These are phyloP conservation scores for Rhogogaster chlorosoma DNA, from an alignment of 2,888 invertebrate species.

Conservation along the genomic window DNA sequence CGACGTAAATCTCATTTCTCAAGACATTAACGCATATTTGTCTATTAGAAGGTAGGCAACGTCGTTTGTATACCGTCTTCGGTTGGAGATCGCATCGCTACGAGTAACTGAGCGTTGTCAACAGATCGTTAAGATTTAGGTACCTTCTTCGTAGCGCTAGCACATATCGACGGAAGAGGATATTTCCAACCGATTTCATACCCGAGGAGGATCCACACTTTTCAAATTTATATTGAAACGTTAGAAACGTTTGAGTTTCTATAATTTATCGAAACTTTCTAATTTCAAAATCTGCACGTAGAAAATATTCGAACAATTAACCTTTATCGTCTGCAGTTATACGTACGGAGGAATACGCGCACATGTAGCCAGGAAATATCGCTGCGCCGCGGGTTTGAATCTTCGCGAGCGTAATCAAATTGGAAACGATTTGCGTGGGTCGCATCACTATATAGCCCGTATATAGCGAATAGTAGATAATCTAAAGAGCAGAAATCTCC, in stretches of 20 bases:
- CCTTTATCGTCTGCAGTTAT: too few relatives aligned
- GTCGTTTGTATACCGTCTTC: background rate
- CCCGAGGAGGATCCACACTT: background rate
- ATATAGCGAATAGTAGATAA: slow-evolving; percentile 13
- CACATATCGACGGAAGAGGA: background rate
- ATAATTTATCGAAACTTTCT: background rate
- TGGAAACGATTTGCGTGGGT: slow-evolving; percentile 31
- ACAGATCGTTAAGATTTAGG: slow-evolving; percentile 60
- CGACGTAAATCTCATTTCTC: slow-evolving; percentile 53
- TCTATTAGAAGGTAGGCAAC: slow-evolving; percentile 47
- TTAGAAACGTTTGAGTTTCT: too few relatives aligned
- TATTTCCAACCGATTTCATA: background rate
- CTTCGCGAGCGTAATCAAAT: background rate
- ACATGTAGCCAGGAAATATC: background rate
- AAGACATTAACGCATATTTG: slow-evolving; percentile 53
- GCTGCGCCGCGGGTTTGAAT: background rate
- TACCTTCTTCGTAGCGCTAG: background rate
- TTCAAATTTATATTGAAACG: background rate
- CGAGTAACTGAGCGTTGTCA: slow-evolving; percentile 58
- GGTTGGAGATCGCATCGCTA: slow-evolving; percentile 57
- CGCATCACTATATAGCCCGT: slow-evolving; percentile 4
- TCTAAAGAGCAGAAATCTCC: slow-evolving; percentile 9
- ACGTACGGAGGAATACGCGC: too few relatives aligned
- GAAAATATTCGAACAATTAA: background rate
- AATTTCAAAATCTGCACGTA: background rate